Conservation (phyloP, 2,113 vertebrate genomes). For the Calyptomena viridis region DNA sequence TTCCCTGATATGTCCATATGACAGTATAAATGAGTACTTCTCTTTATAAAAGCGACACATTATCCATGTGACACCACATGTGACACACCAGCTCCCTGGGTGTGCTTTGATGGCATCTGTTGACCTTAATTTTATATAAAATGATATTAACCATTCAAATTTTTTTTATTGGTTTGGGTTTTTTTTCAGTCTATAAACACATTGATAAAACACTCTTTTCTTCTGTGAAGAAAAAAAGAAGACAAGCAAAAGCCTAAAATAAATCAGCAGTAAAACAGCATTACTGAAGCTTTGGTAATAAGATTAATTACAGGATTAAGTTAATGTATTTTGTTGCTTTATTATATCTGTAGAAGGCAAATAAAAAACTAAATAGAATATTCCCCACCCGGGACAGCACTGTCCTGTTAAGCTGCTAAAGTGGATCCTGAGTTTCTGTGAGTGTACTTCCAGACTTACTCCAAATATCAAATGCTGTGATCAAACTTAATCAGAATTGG, state of each 20-base stretch:
- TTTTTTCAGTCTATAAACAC: background rate
- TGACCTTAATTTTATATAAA: background rate
- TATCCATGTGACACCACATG: too few relatives aligned
- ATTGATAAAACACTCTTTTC: background rate
- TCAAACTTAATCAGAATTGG: slow-evolving; percentile 21
- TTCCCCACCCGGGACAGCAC: background rate
- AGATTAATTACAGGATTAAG: background rate
- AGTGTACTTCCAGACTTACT: background rate
- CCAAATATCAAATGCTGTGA: slow-evolving; percentile 28
- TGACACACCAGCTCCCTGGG: background rate
- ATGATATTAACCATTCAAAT: background rate
- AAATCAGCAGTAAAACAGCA: background rate
- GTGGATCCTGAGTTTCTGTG: background rate
- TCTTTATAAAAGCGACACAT: background rate
- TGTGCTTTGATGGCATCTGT: background rate
- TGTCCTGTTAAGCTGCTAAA: background rate
- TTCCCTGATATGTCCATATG: background rate
- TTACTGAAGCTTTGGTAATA: background rate
- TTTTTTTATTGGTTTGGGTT: too few relatives aligned
- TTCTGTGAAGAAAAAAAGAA: background rate
- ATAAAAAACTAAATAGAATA: background rate
- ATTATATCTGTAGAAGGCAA: background rate
- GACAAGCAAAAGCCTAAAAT: background rate
- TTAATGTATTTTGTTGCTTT: background rate
- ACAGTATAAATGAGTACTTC: background rate